Percentiles rank a stretch among this genome's conserved stretches.
phyloP scores from a whole-genome alignment of 2,113 vertebrate genomes.

The Rhombomys opimus region DNA sequence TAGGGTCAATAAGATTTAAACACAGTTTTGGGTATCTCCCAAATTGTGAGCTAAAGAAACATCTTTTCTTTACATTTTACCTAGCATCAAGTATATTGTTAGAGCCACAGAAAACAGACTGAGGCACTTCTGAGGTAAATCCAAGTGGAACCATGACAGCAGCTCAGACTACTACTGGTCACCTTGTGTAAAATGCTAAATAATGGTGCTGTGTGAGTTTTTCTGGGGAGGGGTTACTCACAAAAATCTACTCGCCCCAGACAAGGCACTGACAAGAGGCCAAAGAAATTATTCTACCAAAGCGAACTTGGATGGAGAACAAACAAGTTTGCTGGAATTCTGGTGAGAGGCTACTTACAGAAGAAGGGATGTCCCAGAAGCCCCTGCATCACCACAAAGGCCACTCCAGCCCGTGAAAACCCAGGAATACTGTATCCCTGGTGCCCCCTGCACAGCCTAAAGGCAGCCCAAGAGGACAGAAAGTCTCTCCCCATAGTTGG shows the following conservation, averaged over 20 bases:
- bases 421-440: background rate
- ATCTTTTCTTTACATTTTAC: background rate
- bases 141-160: background rate
- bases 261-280: background rate
- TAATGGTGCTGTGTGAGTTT: background rate
- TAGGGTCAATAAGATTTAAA: too few species aligned
- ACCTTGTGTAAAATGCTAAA: background rate
- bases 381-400: background rate
- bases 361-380: background rate
- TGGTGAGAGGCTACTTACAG: background rate
- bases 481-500: background rate
- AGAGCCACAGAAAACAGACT: background rate
- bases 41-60: background rate
- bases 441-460: background rate
- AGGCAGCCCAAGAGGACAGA: background rate
- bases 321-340: background rate
- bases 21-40: background rate
- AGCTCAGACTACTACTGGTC: background rate
- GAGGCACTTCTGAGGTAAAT: background rate
- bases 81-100: background rate
- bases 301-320: background rate
- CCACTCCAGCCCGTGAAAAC: background rate
- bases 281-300: background rate
- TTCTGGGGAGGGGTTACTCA: background rate
- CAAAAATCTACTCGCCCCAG: background rate